phyloP scores from a whole-genome alignment of 2,113 vertebrate genomes.

The Phalacrocorax carbo region DNA sequence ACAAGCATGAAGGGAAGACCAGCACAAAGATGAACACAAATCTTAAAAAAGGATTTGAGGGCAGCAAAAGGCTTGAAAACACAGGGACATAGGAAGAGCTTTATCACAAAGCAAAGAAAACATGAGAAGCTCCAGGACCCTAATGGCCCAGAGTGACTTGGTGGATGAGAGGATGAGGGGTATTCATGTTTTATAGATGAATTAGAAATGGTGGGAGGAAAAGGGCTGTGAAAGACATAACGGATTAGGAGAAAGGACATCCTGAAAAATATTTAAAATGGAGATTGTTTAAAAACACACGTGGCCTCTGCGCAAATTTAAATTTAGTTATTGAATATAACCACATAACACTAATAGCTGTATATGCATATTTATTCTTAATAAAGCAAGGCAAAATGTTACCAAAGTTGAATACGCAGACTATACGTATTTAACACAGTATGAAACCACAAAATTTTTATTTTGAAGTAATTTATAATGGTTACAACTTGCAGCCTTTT shows the following conservation, averaged over 20 bases:
- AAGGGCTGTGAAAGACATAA: background rate
- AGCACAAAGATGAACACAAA: background rate
- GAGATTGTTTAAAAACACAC: background rate
- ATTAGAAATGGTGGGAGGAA: background rate
- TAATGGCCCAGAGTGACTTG: background rate
- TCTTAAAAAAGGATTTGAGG: background rate
- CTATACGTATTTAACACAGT: background rate
- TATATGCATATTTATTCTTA: background rate
- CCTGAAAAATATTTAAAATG: background rate
- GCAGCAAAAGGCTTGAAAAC: background rate
- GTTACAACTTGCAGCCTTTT: background rate
- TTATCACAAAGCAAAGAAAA: background rate
- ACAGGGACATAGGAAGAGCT: background rate
- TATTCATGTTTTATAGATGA: background rate
- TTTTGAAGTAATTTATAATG: background rate
- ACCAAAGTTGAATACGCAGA: background rate
- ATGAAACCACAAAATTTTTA: background rate
- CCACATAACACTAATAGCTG: background rate
- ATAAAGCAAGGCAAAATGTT: background rate
- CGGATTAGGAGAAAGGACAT: background rate
- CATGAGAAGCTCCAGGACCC: background rate
- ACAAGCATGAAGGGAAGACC: background rate
- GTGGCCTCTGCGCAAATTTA: background rate
- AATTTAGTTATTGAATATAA: background rate
- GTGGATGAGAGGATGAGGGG: background rate